A percentile compares a stretch with the other conserved stretches of the same genome.
Evolutionary conservation across 2,113 vertebrate genomes (phyloP).

Genomic region (Python bivittatus): DNA sequence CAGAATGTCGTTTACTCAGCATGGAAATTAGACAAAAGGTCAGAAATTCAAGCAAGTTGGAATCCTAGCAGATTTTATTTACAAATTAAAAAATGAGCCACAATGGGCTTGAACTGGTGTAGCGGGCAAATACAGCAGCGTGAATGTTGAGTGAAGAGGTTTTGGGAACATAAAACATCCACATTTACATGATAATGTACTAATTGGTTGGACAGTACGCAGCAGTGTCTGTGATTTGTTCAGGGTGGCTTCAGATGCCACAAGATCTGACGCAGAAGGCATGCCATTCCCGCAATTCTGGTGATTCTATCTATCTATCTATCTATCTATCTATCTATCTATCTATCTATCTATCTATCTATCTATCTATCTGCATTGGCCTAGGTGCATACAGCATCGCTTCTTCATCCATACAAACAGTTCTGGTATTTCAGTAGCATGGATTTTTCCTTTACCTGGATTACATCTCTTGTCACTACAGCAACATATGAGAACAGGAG

Average conservation of each 20-base stretch:
- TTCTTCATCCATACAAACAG: not conserved
- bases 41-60: not conserved
- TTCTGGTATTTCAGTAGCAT: not conserved
- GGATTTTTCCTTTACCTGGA: not conserved
- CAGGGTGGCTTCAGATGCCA: not conserved
- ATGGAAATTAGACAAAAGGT: not conserved
- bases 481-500: not conserved
- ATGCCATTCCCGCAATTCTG: not conserved
- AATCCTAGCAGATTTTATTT: not conserved
- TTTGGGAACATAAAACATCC: not conserved
- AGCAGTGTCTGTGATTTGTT: not conserved
- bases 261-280: not conserved
- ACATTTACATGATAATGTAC: not conserved
- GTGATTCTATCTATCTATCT: not conserved
- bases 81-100: slow-evolving; percentile 3
- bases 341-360: not conserved
- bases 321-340: not conserved
- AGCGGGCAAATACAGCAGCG: not conserved
- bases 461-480: not conserved
- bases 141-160: not conserved
- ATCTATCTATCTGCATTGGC: not conserved
- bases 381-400: not conserved
- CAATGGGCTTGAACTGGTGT: not conserved
- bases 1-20: not conserved
- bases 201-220: not conserved